phyloP scores from a whole-genome alignment of 1,140 invertebrate species.

The Platorchestia sp. region DNA sequence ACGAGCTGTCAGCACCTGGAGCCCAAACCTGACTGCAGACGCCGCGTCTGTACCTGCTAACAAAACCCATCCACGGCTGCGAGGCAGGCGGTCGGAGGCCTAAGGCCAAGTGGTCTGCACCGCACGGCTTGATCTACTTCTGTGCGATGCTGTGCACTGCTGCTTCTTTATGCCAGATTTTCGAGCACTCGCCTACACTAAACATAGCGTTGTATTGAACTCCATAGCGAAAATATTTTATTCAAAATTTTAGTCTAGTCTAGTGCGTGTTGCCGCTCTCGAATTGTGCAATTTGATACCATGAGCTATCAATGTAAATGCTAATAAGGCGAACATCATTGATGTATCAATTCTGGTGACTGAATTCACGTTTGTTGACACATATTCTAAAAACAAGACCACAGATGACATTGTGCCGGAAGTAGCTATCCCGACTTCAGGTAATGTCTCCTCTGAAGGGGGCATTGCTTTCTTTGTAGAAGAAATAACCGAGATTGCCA shows the following conservation, averaged over 20 bases:
- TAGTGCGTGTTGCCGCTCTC: background rate
- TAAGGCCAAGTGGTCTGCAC: background rate
- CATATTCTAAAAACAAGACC: background rate
- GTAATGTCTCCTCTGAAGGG: too few species aligned
- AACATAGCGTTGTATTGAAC: background rate
- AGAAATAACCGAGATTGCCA: too few species aligned
- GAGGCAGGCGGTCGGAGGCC: background rate
- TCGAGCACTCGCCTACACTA: background rate
- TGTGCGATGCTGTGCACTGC: background rate
- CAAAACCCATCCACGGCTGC: background rate
- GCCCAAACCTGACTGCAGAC: background rate
- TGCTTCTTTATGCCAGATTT: background rate
- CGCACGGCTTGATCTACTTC: background rate
- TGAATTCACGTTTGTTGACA: background rate
- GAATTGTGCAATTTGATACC: background rate
- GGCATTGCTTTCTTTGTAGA: too few species aligned
- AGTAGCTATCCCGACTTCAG: too few species aligned
- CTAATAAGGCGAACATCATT: background rate
- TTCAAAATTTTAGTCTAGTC: too few species aligned
- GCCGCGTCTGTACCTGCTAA: background rate
- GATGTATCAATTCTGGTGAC: background rate
- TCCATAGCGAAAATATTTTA: too few species aligned
- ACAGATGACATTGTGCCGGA: background rate
- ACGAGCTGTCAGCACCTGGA: constrained; percentile 29
- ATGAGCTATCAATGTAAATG: background rate